Percentiles rank a stretch among this genome's conserved stretches.
phyloP scores from a whole-genome alignment of 1,140 invertebrate species.

The Magallana ariakensis region DNA sequence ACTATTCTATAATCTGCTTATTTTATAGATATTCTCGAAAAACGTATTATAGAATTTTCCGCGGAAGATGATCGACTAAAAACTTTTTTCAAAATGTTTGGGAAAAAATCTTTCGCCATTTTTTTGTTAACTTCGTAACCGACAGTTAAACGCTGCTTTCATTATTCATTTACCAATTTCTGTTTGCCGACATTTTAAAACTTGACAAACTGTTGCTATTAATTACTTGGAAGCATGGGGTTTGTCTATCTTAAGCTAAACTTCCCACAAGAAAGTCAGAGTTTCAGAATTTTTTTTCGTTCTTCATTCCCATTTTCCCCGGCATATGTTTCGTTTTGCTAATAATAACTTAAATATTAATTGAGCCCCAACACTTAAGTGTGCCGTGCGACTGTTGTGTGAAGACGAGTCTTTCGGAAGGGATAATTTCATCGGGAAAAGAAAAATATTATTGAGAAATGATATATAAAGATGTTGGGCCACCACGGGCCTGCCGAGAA shows the following conservation, averaged over 20 bases:
- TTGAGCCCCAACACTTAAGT: not conserved
- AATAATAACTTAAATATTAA: slow-evolving; percentile 31
- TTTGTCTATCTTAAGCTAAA: not conserved
- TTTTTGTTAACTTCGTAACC: not conserved
- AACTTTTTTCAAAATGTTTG: too few species aligned
- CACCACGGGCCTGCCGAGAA: not conserved
- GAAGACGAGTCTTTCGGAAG: not conserved
- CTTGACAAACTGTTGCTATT: slow-evolving; percentile 34
- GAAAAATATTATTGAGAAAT: slow-evolving; percentile 16
- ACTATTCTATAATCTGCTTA: too few species aligned
- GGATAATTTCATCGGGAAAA: not conserved
- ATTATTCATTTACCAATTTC: slow-evolving; percentile 35
- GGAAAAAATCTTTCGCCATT: too few species aligned
- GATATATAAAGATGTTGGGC: not conserved
- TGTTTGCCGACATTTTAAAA: slow-evolving; percentile 35
- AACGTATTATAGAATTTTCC: too few species aligned
- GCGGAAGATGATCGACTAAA: too few species aligned
- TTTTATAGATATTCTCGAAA: too few species aligned
- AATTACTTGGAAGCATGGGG: slow-evolving; percentile 12
- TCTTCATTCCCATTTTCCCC: not conserved
- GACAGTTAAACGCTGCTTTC: not conserved
- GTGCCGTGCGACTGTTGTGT: not conserved
- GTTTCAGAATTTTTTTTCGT: not conserved
- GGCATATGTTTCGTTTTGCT: slow-evolving; percentile 2
- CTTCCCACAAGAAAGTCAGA: not conserved